Percentiles rank a stretch among this genome's conserved stretches.
Evolutionary conservation across 1,140 invertebrate genomes (phyloP).

Genomic region (Drosophila sturtevanti): DNA sequence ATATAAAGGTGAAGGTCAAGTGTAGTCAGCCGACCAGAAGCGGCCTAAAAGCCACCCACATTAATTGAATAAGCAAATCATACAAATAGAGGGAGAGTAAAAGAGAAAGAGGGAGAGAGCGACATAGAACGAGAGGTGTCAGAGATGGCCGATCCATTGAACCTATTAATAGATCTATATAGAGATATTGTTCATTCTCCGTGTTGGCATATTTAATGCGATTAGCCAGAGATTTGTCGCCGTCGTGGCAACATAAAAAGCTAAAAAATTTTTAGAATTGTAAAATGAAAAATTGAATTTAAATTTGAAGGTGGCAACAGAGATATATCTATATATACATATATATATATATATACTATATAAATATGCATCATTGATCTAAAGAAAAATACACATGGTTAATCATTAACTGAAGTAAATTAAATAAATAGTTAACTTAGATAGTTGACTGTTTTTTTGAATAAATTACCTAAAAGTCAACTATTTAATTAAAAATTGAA

Average conservation of each 20-base stretch:
- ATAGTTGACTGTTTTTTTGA: too few species aligned
- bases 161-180: slow-evolving; percentile 39
- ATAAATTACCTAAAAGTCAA: too few species aligned
- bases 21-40: slow-evolving; percentile 16
- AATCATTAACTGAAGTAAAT: too few species aligned
- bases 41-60: slow-evolving; percentile 16
- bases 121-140: background rate
- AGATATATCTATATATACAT: background rate
- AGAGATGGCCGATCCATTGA: background rate
- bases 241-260: slow-evolving; percentile 47
- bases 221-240: slow-evolving; percentile 64
- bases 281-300: slow-evolving; percentile 36
- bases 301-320: slow-evolving; percentile 23
- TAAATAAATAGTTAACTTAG: too few species aligned
- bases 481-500: too few species aligned
- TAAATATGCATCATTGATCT: background rate
- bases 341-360: background rate
- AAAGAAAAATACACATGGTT: too few species aligned
- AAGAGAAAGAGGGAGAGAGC: background rate
- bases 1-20: slow-evolving; percentile 70
- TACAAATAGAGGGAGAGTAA: slow-evolving; percentile 3
- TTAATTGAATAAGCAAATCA: slow-evolving; percentile 34
- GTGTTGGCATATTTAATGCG: slow-evolving; percentile 65
- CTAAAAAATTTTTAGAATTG: background rate
- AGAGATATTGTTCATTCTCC: slow-evolving; percentile 13